These are phyloP conservation scores for Zophobas morio DNA, from an alignment of 1,140 invertebrate species.

Conservation along the genomic window DNA sequence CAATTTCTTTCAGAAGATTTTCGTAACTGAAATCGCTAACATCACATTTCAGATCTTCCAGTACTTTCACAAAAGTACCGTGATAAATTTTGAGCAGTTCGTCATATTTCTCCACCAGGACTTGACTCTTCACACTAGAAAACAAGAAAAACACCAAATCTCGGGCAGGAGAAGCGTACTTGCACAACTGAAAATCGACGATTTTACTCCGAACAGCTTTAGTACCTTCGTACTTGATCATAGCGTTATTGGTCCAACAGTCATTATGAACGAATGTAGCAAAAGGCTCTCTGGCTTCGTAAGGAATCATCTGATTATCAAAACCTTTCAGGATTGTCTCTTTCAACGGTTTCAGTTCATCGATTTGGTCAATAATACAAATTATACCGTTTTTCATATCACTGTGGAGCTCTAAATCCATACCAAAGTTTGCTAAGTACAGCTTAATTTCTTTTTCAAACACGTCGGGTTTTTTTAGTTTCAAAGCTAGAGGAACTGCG, in stretches of 20 bases:
- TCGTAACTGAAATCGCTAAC: background rate
- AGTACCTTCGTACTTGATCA: background rate
- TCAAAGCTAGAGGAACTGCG: constrained; percentile 65
- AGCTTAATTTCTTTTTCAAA: background rate
- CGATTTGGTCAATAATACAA: background rate
- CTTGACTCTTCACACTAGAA: too few species aligned
- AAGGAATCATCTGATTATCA: background rate
- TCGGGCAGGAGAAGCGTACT: too few species aligned
- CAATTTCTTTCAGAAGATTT: background rate
- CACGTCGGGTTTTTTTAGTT: constrained; percentile 63
- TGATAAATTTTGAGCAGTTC: too few species aligned
- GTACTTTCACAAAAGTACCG: too few species aligned
- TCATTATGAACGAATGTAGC: constrained; percentile 72
- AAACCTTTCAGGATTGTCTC: background rate
- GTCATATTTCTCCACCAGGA: too few species aligned
- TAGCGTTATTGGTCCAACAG: constrained; percentile 75
- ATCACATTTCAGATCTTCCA: background rate
- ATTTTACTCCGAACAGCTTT: too few species aligned
- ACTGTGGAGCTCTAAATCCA: background rate
- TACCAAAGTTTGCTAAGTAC: constrained; percentile 52
- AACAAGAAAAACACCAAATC: too few species aligned
- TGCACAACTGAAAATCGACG: too few species aligned
- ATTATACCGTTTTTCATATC: background rate
- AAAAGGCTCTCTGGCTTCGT: constrained; percentile 64
- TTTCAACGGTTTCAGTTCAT: background rate